phyloP scores from a whole-genome alignment of 2,113 vertebrate species.

The Oncorhynchus gorbuscha region DNA sequence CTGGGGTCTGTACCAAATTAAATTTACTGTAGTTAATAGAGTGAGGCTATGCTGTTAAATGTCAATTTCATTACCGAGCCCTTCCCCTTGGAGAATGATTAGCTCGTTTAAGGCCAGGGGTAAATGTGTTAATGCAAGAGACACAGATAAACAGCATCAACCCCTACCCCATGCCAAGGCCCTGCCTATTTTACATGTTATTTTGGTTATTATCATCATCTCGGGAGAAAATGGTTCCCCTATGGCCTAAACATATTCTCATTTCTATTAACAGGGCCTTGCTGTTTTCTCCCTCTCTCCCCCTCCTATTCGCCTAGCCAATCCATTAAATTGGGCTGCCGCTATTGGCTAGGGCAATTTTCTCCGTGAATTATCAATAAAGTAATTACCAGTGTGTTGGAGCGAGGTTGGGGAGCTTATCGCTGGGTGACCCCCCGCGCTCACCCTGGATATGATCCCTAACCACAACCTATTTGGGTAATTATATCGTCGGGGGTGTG shows the following conservation, averaged over 20 bases:
- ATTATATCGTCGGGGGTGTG: slow-evolving; percentile 73
- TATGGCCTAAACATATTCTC: slow-evolving; percentile 76
- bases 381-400: slow-evolving; percentile 81
- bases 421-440: slow-evolving; percentile 67
- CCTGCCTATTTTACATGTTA: slow-evolving; percentile 77
- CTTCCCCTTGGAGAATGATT: slow-evolving; percentile 81
- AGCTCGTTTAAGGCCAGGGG: slow-evolving; percentile 76
- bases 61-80: slow-evolving; percentile 82
- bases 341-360: slow-evolving; percentile 74
- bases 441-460: slow-evolving; percentile 73
- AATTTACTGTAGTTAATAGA: slow-evolving; percentile 84
- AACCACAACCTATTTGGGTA: slow-evolving; percentile 74
- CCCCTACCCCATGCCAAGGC: slow-evolving; percentile 71
- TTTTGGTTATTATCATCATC: slow-evolving; percentile 71
- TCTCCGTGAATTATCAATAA: slow-evolving; percentile 81
- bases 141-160: slow-evolving; percentile 79
- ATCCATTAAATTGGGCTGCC: slow-evolving; percentile 73
- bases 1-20: slow-evolving; percentile 77
- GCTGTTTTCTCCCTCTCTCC: slow-evolving; percentile 54
- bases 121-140: slow-evolving; percentile 77
- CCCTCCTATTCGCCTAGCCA: slow-evolving; percentile 55
- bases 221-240: slow-evolving; percentile 74
- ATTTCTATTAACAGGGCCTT: slow-evolving; percentile 74
- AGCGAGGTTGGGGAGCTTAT: slow-evolving; percentile 73
- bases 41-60: slow-evolving; percentile 79